Evolutionary conservation across 2,113 vertebrate species (phyloP).

Genomic region (Turnix velox): DNA sequence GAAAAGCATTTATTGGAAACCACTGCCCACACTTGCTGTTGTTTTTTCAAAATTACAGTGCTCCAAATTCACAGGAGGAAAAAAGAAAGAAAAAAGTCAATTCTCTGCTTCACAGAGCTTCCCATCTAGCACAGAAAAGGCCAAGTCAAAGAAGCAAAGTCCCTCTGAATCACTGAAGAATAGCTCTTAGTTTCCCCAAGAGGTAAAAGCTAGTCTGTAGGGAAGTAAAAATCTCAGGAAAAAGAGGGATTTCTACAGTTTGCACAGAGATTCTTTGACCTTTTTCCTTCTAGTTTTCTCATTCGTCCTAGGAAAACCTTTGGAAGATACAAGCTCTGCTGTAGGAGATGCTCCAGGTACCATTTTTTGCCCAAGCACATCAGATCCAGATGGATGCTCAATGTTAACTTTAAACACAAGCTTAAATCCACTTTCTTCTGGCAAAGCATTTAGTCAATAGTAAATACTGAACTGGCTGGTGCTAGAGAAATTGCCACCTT

Average conservation of each 20-base stretch:
- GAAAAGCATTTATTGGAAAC: neutral
- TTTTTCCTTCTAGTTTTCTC: neutral
- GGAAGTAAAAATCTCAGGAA: neutral
- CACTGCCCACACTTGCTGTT: neutral
- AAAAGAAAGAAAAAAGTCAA: neutral
- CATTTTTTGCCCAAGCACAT: neutral
- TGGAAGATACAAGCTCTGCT: neutral
- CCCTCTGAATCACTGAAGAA: neutral
- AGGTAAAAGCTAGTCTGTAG: neutral
- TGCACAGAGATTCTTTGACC: neutral
- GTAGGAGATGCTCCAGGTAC: neutral
- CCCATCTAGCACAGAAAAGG: neutral
- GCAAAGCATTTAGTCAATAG: neutral
- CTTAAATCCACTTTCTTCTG: neutral
- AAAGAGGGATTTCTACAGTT: neutral
- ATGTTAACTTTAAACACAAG: neutral
- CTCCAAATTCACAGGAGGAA: neutral
- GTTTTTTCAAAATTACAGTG: neutral
- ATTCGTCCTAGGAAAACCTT: neutral
- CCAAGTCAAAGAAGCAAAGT: neutral
- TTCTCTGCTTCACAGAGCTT: neutral
- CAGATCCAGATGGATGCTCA: neutral
- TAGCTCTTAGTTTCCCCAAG: neutral
- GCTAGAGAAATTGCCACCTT: neutral
- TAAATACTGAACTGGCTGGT: fast-evolving